Evolutionary conservation across 2,888 invertebrate genomes (phyloP).

Genomic region (Phyllotreta striolata): DNA sequence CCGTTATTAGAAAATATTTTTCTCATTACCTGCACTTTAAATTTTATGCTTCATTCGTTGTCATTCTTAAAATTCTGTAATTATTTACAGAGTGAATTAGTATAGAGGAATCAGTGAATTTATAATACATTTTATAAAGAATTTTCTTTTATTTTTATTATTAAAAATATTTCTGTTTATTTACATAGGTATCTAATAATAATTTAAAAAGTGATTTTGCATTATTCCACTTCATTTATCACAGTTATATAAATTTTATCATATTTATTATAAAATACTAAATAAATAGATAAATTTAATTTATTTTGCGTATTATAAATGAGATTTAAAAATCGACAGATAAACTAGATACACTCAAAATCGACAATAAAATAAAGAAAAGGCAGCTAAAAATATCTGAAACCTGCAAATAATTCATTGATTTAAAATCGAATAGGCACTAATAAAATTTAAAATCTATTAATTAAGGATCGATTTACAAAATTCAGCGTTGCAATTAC

Average conservation of each 20-base stretch:
- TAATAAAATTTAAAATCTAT: conserved; percentile 1
- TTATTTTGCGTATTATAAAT: too few relatives aligned
- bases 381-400: conserved; percentile 9
- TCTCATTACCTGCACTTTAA: conserved; percentile 1
- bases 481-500: conserved; percentile 50
- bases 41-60: not conserved
- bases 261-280: too few relatives aligned
- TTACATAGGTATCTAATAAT: too few relatives aligned
- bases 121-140: too few relatives aligned
- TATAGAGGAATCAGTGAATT: too few relatives aligned
- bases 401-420: not conserved
- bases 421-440: too few relatives aligned
- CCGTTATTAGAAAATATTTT: too few relatives aligned
- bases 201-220: too few relatives aligned
- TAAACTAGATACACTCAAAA: not conserved
- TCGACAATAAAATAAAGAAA: not conserved
- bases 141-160: not conserved
- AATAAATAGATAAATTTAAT: too few relatives aligned
- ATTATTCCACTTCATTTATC: too few relatives aligned
- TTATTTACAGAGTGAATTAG: not conserved
- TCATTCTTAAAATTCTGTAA: not conserved
- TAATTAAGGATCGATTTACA: conserved; percentile 43
- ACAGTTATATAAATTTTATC: not conserved
- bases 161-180: not conserved
- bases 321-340: not conserved